A percentile compares a stretch with the other conserved stretches of the same genome.
Conservation (phyloP, 2,113 vertebrate genomes). For the human (Homo sapiens) region DNA sequence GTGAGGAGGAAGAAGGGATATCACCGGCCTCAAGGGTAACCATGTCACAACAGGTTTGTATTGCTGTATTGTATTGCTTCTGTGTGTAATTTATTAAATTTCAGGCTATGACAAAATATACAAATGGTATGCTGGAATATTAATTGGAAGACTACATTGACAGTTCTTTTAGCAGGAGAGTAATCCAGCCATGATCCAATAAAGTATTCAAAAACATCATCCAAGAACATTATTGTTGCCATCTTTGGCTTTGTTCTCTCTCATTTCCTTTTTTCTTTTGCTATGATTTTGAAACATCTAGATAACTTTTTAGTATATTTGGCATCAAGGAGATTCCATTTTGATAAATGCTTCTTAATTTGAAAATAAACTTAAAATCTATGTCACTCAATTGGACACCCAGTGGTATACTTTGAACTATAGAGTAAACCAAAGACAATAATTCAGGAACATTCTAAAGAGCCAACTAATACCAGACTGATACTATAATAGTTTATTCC, state of each 20-base stretch:
- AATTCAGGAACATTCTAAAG: neutral
- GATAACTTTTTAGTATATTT: neutral
- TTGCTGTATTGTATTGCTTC: neutral
- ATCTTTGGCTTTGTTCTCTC: neutral
- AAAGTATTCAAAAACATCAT: neutral
- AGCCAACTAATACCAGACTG: neutral
- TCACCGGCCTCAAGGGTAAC: neutral
- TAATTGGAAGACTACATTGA: neutral
- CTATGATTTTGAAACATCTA: neutral
- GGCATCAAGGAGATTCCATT: neutral
- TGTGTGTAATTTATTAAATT: neutral
- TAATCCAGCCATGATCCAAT: neutral
- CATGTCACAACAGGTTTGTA: neutral
- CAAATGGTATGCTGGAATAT: neutral
- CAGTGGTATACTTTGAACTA: neutral
- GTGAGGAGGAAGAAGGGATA: neutral
- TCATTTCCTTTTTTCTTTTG: neutral
- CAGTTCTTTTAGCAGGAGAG: neutral
- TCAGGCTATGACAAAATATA: neutral
- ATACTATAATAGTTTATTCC: neutral
- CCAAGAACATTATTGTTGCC: neutral
- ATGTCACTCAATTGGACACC: neutral
- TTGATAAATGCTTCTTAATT: conserved; percentile 8
- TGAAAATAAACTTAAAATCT: neutral
- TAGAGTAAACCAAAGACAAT: neutral